phyloP scores from a whole-genome alignment of 2,888 invertebrate species.

The Dicyrtomina minuta region DNA sequence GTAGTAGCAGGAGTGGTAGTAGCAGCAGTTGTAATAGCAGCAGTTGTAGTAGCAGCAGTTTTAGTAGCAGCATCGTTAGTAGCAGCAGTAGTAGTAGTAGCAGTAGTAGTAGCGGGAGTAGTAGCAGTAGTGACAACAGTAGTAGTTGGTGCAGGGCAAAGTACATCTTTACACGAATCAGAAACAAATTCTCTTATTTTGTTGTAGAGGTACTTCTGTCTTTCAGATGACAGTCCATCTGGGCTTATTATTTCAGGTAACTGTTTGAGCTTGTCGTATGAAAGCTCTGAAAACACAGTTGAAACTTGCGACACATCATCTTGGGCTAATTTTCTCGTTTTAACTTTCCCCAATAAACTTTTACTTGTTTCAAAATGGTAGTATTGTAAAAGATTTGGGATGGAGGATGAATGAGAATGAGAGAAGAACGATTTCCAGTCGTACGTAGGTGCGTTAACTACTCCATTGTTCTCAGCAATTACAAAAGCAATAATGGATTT shows the following conservation, averaged over 20 bases:
- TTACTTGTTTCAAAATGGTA: too few species aligned
- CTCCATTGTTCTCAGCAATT: conserved; percentile 3
- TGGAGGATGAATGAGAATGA: neutral
- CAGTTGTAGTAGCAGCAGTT: too few species aligned
- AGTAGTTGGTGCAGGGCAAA: neutral
- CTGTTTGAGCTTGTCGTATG: neutral
- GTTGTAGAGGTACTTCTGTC: neutral
- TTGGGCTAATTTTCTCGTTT: neutral
- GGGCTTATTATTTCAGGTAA: too few species aligned
- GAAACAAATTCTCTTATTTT: neutral
- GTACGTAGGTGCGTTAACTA: neutral
- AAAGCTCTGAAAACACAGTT: neutral
- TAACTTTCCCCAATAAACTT: neutral
- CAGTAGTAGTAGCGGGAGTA: too few species aligned
- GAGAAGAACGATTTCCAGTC: conserved; percentile 8
- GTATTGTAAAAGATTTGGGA: neutral
- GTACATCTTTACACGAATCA: neutral
- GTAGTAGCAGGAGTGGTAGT: too few species aligned
- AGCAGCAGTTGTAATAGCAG: too few species aligned
- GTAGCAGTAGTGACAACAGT: too few species aligned
- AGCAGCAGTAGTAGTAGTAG: too few species aligned
- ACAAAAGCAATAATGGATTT: neutral
- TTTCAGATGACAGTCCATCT: neutral
- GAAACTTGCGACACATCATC: neutral
- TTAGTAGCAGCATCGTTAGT: too few species aligned